These are phyloP conservation scores for Sebastolobus alascanus DNA, from an alignment of 2,797 vertebrate species.

Conservation along the genomic window DNA sequence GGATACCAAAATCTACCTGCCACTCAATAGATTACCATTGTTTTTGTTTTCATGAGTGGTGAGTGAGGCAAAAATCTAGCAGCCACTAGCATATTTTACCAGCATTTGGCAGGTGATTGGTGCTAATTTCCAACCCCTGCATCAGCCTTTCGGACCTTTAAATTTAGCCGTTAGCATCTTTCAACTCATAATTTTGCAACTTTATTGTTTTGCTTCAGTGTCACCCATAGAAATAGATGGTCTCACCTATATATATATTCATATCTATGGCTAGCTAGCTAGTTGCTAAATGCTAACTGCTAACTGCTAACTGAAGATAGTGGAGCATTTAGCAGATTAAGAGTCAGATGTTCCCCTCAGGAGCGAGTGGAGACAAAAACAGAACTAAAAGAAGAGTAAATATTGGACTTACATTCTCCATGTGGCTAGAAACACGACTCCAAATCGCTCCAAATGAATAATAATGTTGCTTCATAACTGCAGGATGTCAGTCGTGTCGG, in stretches of 20 bases:
- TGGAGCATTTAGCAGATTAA: not conserved
- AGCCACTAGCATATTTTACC: too few species aligned
- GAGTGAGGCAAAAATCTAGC: too few species aligned
- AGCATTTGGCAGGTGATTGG: too few species aligned
- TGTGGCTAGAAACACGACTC: not conserved
- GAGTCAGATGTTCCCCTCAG: not conserved
- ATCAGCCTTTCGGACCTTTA: too few species aligned
- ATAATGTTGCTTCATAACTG: not conserved
- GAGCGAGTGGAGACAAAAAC: not conserved
- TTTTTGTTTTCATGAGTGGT: too few species aligned
- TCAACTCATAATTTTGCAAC: not conserved
- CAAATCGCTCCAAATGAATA: not conserved
- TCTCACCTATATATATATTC: too few species aligned
- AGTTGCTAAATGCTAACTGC: not conserved
- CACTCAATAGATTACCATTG: too few species aligned
- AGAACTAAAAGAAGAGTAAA: not conserved
- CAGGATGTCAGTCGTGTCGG: not conserved
- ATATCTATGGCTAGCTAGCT: not conserved
- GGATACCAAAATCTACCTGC: too few species aligned
- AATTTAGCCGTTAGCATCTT: fast-evolving
- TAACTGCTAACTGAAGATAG: not conserved
- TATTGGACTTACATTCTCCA: not conserved
- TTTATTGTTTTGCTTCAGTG: not conserved
- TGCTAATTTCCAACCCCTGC: too few species aligned
- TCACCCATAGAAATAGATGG: not conserved